Percentiles rank a stretch among this genome's conserved stretches.
Conservation (phyloP, 2,113 vertebrate species). For the Cinclus cinclus region DNA sequence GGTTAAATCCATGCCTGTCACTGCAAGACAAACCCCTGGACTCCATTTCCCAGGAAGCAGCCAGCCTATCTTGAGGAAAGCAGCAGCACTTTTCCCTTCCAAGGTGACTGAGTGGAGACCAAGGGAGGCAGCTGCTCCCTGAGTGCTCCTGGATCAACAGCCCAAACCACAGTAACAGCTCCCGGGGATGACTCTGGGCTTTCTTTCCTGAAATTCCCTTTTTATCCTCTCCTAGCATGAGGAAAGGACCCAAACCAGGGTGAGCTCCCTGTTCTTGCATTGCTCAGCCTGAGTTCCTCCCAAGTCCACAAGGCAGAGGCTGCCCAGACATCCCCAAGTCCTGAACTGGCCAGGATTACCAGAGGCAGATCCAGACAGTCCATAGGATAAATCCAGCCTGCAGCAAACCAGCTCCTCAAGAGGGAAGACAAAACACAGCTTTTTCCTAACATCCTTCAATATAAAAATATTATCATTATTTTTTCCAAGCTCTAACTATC, state of each 20-base stretch:
- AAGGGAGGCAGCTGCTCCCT: background rate
- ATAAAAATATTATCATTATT: background rate
- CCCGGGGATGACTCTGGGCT: background rate
- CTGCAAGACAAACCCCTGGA: background rate
- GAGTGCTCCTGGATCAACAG: background rate
- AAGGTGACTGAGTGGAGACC: background rate
- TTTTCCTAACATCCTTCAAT: background rate
- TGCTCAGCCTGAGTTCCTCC: fast-evolving
- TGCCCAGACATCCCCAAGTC: background rate
- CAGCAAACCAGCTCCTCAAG: background rate
- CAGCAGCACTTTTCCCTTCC: background rate
- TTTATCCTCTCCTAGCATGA: background rate
- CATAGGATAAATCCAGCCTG: background rate
- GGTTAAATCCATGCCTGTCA: background rate
- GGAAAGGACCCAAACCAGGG: background rate
- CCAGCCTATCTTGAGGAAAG: background rate
- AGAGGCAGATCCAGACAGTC: background rate
- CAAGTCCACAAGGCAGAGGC: fast-evolving
- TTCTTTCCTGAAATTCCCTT: background rate
- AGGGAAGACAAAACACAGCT: background rate
- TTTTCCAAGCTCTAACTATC: background rate
- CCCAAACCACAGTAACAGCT: background rate
- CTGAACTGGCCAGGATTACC: fast-evolving
- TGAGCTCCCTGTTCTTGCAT: fast-evolving
- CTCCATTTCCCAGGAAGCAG: background rate